Percentiles rank a stretch among this genome's conserved stretches.
These are phyloP conservation scores for Teleogryllus occipitalis DNA, from an alignment of 1,140 invertebrate genomes.

Conservation along the genomic window DNA sequence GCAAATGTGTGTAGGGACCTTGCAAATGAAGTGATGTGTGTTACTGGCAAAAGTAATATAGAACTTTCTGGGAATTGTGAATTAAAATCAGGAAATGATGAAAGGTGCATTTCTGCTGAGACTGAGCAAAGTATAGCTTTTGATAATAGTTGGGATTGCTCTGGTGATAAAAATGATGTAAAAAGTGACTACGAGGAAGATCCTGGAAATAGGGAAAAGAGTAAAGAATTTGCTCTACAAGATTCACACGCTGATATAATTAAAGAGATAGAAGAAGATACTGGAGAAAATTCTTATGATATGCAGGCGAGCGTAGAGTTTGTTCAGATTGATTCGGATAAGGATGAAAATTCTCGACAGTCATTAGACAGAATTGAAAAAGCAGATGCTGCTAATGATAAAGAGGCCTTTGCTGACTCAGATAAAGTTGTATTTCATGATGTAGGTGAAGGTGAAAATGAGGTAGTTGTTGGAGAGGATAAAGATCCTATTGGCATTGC, in stretches of 20 bases:
- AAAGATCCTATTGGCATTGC: no score
- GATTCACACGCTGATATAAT: background rate
- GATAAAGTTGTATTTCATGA: no score
- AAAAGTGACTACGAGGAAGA: no score
- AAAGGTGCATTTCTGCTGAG: background rate
- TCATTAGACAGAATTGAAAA: background rate
- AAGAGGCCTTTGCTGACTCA: no score
- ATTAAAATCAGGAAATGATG: background rate
- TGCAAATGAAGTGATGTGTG: constrained; percentile 23
- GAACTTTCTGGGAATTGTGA: background rate
- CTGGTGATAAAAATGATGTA: no score
- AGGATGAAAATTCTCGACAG: background rate
- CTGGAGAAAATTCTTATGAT: background rate
- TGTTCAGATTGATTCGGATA: background rate
- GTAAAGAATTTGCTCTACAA: no score
- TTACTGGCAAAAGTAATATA: constrained; percentile 22
- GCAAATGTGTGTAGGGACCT: constrained; percentile 13
- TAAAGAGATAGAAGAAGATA: background rate
- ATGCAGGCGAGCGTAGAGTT: no score
- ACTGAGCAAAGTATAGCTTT: constrained; percentile 21
- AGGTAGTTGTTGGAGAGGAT: no score
- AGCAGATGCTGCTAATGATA: background rate
- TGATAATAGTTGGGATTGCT: constrained; percentile 20
- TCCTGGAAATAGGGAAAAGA: no score
- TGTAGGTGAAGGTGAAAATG: no score